Percentiles rank a stretch among this genome's conserved stretches.
These are phyloP conservation scores for Syrmaticus mikado DNA, from an alignment of 2,113 vertebrate species.

Conservation along the genomic window DNA sequence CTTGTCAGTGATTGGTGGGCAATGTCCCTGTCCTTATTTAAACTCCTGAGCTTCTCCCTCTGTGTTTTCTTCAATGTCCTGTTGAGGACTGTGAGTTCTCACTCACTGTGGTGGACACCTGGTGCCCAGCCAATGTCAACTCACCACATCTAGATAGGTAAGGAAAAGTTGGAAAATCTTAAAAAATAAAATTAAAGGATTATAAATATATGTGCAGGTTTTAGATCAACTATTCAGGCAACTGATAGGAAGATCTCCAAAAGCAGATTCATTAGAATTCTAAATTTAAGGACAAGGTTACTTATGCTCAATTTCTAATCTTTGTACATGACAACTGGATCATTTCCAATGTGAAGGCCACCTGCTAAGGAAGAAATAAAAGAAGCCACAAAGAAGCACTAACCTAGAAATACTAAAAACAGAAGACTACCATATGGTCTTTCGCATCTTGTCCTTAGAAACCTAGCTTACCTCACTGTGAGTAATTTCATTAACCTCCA, in stretches of 20 bases:
- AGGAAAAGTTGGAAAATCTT: not conserved
- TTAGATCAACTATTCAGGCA: not conserved
- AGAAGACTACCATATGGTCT: slow-evolving; percentile 60
- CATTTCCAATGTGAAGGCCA: not conserved
- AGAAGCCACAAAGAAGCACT: not conserved
- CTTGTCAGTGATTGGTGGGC: not conserved
- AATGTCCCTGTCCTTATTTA: not conserved
- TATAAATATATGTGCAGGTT: not conserved
- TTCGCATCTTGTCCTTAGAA: slow-evolving; percentile 45
- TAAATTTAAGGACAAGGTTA: not conserved
- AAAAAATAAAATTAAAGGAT: not conserved
- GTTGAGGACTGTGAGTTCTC: not conserved
- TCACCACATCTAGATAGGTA: not conserved
- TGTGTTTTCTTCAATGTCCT: not conserved
- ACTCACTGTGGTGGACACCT: not conserved
- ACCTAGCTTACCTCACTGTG: slow-evolving; percentile 23
- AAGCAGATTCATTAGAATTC: not conserved
- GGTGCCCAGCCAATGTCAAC: not conserved
- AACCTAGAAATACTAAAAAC: slow-evolving; percentile 38
- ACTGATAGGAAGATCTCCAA: not conserved
- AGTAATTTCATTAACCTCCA: slow-evolving; percentile 49
- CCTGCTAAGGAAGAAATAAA: not conserved
- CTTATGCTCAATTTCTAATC: not conserved
- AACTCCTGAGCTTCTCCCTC: not conserved
- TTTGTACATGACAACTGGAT: not conserved